phyloP scores from a whole-genome alignment of 2,888 invertebrate species.

The Laothoe populi region DNA sequence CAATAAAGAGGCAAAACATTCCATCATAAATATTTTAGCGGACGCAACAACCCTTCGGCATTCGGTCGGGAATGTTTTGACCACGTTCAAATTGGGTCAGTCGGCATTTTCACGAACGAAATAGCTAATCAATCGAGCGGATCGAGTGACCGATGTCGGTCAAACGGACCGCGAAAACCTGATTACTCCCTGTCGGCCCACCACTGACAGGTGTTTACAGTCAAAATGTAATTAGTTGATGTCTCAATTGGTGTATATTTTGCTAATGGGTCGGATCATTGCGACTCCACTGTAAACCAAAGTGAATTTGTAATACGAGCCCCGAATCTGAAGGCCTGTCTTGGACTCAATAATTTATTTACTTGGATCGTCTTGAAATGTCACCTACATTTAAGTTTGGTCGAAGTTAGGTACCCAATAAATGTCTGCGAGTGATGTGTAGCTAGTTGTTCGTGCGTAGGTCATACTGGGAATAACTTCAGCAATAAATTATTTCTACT shows the following conservation, averaged over 20 bases:
- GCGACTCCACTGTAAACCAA: constrained; percentile 54
- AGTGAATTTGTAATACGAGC: constrained; percentile 75
- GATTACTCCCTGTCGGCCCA: constrained; percentile 60
- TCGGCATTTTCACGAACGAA: constrained; percentile 13
- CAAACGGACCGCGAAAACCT: constrained; percentile 64
- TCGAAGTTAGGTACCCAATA: constrained; percentile 36
- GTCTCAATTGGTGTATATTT: constrained; percentile 54
- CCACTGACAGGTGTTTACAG: constrained; percentile 71
- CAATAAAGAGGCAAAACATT: not conserved
- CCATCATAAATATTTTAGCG: not conserved
- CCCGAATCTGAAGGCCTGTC: constrained; percentile 61
- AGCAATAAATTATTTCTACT: constrained; percentile 4
- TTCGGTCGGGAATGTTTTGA: constrained; percentile 28
- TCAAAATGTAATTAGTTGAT: constrained; percentile 71
- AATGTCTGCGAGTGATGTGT: constrained; percentile 42
- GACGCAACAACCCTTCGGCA: not conserved
- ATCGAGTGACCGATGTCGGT: constrained; percentile 58
- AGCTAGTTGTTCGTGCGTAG: constrained; percentile 28
- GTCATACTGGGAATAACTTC: not conserved
- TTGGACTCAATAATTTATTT: constrained; percentile 69
- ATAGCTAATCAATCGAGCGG: constrained; percentile 65
- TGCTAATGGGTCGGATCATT: constrained; percentile 70
- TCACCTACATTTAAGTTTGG: constrained; percentile 46
- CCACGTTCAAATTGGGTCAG: constrained; percentile 22
- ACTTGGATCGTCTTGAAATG: constrained; percentile 51